These are phyloP conservation scores for Mormyrus hasselquistii DNA, from an alignment of 2,797 vertebrate genomes.

Conservation along the genomic window DNA sequence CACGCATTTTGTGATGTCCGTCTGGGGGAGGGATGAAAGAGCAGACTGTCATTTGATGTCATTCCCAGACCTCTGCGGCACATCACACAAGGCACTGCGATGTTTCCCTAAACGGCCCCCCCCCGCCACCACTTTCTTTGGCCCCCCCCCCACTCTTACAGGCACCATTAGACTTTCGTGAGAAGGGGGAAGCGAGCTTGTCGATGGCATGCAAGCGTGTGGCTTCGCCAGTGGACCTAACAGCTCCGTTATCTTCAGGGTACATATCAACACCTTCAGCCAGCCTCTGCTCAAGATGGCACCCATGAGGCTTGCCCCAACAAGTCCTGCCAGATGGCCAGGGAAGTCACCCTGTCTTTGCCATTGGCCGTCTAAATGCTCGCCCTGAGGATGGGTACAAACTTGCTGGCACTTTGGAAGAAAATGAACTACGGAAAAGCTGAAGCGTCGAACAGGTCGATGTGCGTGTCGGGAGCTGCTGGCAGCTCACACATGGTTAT, in stretches of 20 bases:
- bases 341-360: background rate
- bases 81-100: background rate
- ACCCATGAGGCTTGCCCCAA: background rate
- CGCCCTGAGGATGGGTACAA: background rate
- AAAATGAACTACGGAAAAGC: background rate
- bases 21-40: slow-evolving; percentile 42
- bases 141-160: background rate
- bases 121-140: background rate
- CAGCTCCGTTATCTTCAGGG: slow-evolving; percentile 30
- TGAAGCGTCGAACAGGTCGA: background rate
- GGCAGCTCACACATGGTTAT: background rate
- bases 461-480: background rate
- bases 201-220: slow-evolving; percentile 30
- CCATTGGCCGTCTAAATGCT: background rate
- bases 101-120: background rate
- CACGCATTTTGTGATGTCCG: slow-evolving; percentile 86
- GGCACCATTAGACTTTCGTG: slow-evolving; percentile 21
- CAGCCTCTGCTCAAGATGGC: background rate
- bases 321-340: background rate
- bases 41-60: background rate
- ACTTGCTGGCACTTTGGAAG: background rate
- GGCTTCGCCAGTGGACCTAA: slow-evolving; percentile 34
- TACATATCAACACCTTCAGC: slow-evolving; percentile 23
- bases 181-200: slow-evolving; percentile 25
- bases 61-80: background rate